Evolutionary conservation across 2,113 vertebrate genomes (phyloP).

Genomic region (Dicaeum eximium): DNA sequence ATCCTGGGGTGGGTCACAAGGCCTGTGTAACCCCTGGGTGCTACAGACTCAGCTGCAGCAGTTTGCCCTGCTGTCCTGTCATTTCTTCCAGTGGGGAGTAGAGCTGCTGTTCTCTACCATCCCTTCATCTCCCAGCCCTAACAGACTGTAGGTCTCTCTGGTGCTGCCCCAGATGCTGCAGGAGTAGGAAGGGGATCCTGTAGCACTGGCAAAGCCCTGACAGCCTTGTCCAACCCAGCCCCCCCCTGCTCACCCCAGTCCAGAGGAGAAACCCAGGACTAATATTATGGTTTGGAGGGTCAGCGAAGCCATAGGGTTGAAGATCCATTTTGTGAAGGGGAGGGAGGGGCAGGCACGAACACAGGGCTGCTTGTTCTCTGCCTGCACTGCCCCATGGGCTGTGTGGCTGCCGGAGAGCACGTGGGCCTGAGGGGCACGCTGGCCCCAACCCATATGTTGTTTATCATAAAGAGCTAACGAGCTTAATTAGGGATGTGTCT

Average conservation of each 20-base stretch:
- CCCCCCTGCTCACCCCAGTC: rapidly evolving
- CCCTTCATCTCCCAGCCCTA: background rate
- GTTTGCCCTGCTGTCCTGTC: background rate
- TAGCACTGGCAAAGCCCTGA: background rate
- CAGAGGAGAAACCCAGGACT: background rate
- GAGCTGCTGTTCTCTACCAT: background rate
- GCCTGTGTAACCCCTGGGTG: background rate
- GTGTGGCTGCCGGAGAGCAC: background rate
- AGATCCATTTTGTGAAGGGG: background rate
- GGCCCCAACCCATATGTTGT: slow-evolving; percentile 41
- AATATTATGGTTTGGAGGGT: slow-evolving; percentile 40
- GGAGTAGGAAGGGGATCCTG: background rate
- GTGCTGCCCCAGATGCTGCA: background rate
- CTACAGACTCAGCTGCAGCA: background rate
- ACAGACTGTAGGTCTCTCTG: rapidly evolving
- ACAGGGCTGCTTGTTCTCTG: slow-evolving; percentile 6
- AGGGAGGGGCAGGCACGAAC: background rate
- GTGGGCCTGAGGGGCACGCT: background rate
- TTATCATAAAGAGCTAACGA: slow-evolving; percentile 31
- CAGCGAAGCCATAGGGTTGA: background rate
- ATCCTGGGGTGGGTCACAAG: background rate
- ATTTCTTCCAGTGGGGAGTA: rapidly evolving
- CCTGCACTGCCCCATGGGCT: background rate
- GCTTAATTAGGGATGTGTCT: slow-evolving; percentile 38
- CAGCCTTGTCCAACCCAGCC: background rate